phyloP scores from a whole-genome alignment of 2,113 vertebrate genomes.

The Eublepharis macularius region DNA sequence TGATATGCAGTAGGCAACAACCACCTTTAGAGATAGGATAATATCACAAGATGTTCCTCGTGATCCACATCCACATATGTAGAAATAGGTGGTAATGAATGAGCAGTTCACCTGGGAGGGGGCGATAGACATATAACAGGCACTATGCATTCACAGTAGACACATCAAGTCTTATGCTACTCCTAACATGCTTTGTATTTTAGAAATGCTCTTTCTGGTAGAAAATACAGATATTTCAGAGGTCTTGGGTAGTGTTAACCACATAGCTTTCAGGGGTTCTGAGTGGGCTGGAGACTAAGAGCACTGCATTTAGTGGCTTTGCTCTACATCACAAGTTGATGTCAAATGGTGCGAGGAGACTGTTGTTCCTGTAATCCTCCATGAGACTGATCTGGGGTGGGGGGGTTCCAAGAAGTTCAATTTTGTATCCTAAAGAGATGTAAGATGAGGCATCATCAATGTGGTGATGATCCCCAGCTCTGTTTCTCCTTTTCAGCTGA shows the following conservation, averaged over 20 bases:
- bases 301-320: neutral
- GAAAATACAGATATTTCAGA: neutral
- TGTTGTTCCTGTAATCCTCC: no score
- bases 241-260: neutral
- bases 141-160: neutral
- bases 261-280: neutral
- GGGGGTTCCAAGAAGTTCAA: no score
- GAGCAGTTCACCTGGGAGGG: neutral
- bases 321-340: neutral
- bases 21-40: neutral
- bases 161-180: neutral
- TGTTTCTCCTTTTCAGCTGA: neutral
- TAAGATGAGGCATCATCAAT: neutral
- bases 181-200: neutral
- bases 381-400: no score
- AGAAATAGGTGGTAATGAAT: neutral
- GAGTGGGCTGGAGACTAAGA: neutral
- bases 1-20: slow-evolving; percentile 44
- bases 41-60: neutral
- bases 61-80: neutral
- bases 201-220: neutral
- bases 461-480: neutral
- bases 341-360: no score
- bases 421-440: no score
- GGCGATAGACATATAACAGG: neutral